Percentiles rank a stretch among this genome's conserved stretches.
These are phyloP conservation scores for Prosapia bicincta DNA, from an alignment of 2,888 invertebrate genomes.

Conservation along the genomic window DNA sequence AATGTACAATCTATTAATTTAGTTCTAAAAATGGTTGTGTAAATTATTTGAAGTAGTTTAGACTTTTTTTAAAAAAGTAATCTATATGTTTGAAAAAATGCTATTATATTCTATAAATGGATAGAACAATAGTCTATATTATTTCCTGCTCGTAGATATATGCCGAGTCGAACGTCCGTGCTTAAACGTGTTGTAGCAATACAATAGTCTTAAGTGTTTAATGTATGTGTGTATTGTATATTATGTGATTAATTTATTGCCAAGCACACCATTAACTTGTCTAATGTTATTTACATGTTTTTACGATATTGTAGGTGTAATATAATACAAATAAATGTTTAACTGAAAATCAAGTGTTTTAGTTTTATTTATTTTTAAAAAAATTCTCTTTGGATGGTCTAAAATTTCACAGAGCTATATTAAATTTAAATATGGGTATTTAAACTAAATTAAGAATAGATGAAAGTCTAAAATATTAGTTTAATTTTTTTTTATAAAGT, in stretches of 20 bases:
- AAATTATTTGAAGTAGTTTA: not conserved
- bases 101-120: constrained; percentile 2
- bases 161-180: not conserved
- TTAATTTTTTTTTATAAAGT: too few species aligned
- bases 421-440: too few species aligned
- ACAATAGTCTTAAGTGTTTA: constrained; percentile 11
- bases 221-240: constrained; percentile 26
- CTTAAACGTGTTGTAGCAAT: constrained; percentile 23
- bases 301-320: constrained; percentile 38
- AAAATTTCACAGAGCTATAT: too few species aligned
- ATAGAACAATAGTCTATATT: not conserved
- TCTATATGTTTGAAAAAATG: not conserved
- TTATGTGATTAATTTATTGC: constrained; percentile 26
- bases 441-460: too few species aligned
- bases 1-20: not conserved
- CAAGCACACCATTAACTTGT: constrained; percentile 27
- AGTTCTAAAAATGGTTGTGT: not conserved
- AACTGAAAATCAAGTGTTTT: constrained; percentile 18
- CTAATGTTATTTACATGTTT: constrained; percentile 37
- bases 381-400: too few species aligned
- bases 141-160: not conserved
- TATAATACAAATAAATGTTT: constrained; percentile 36
- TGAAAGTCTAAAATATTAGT: too few species aligned
- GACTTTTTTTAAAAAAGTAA: not conserved
- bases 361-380: too few species aligned